phyloP scores from a whole-genome alignment of 1,140 invertebrate genomes.

The Ruditapes philippinarum region DNA sequence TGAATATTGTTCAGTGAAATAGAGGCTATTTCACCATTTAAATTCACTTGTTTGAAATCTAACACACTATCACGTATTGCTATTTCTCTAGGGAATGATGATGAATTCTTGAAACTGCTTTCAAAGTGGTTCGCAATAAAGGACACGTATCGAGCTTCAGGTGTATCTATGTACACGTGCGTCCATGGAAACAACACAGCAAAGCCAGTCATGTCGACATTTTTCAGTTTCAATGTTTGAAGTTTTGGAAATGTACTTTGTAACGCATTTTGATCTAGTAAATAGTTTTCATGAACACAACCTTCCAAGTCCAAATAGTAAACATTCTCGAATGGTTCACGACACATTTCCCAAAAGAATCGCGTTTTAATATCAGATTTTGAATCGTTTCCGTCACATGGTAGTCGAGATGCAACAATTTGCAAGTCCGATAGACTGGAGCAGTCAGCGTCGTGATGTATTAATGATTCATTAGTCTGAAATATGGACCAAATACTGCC shows the following conservation, averaged over 20 bases:
- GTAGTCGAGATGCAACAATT: not conserved
- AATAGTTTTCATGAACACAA: not conserved
- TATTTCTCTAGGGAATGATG: not conserved
- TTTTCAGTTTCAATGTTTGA: not conserved
- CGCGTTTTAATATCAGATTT: not conserved
- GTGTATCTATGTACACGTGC: not conserved
- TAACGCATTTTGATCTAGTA: not conserved
- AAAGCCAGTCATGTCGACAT: not conserved
- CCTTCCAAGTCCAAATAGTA: not conserved
- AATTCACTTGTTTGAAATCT: not conserved
- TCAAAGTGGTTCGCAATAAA: not conserved
- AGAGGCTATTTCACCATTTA: not conserved
- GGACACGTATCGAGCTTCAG: not conserved
- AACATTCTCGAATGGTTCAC: not conserved
- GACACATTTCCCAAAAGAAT: not conserved
- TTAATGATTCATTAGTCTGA: not conserved
- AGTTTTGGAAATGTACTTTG: not conserved
- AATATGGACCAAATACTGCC: not conserved
- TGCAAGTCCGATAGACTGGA: not conserved
- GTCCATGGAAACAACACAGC: not conserved
- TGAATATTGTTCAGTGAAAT: not conserved
- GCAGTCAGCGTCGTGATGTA: not conserved
- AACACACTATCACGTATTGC: not conserved
- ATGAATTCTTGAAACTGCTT: not conserved
- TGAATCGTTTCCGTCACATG: not conserved